Percentiles rank a stretch among this genome's conserved stretches.
These are phyloP conservation scores for Drosophila dives DNA, from an alignment of 2,888 invertebrate genomes.

Conservation along the genomic window DNA sequence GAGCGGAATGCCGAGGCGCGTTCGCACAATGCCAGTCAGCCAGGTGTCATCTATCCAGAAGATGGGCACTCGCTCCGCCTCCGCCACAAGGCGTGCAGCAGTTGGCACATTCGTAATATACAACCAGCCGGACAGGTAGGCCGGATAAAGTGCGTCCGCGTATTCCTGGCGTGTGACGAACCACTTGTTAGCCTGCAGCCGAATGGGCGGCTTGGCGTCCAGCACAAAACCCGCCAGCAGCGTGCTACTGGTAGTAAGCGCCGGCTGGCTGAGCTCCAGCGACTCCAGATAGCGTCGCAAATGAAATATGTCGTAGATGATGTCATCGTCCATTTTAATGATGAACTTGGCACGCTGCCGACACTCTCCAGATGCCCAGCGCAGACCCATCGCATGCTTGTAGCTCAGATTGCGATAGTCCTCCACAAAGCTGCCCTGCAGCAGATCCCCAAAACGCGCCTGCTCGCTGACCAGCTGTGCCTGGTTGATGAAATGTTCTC, in stretches of 20 bases:
- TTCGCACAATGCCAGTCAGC: constrained; percentile 91
- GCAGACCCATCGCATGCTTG: constrained; percentile 92
- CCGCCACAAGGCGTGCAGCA: constrained; percentile 86
- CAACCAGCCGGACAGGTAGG: constrained; percentile 93
- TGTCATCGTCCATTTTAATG: constrained; percentile 93
- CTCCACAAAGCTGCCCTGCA: constrained; percentile 92
- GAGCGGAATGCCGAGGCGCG: constrained; percentile 86
- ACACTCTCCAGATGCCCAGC: constrained; percentile 90
- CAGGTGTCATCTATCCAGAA: constrained; percentile 98
- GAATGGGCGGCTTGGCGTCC: constrained; percentile 87
- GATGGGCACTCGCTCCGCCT: constrained; percentile 87
- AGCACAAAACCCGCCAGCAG: constrained; percentile 89
- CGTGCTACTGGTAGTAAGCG: constrained; percentile 75
- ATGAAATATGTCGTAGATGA: constrained; percentile 89
- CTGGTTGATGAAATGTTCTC: constrained; percentile 86
- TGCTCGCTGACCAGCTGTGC: constrained; percentile 88
- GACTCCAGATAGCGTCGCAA: constrained; percentile 85
- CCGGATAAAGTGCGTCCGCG: constrained; percentile 87
- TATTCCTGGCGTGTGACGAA: constrained; percentile 90
- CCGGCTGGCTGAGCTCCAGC: constrained; percentile 80
- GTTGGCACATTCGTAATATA: constrained; percentile 90
- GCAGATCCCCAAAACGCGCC: constrained; percentile 88
- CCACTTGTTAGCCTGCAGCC: constrained; percentile 91
- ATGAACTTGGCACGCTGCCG: constrained; percentile 86
- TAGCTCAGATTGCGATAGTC: constrained; percentile 92